phyloP scores from a whole-genome alignment of 2,797 vertebrate genomes.

The Eulemur mongoz region DNA sequence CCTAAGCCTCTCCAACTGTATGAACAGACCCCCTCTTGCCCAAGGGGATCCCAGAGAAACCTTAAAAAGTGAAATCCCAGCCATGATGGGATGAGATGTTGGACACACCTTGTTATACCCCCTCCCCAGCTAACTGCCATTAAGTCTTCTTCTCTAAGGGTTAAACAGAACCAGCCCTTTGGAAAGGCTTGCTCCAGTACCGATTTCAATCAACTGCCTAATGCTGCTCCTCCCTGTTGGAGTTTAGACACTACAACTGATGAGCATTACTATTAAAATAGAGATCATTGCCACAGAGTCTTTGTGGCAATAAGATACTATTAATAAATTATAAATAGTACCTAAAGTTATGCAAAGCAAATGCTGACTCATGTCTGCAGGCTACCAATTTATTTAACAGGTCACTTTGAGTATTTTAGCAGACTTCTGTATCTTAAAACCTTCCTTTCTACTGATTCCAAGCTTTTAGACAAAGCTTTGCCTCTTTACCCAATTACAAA shows the following conservation, averaged over 20 bases:
- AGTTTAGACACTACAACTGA: background rate
- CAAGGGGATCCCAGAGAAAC: background rate
- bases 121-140: background rate
- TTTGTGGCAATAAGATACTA: too few species aligned
- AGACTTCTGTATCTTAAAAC: too few species aligned
- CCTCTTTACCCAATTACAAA: too few species aligned
- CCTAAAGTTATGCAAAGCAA: too few species aligned
- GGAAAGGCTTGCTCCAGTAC: background rate
- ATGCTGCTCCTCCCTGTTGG: background rate
- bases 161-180: background rate
- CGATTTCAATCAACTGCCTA: background rate
- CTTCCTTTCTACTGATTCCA: too few species aligned
- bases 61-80: background rate
- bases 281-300: background rate
- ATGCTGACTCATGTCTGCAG: too few species aligned
- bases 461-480: too few species aligned
- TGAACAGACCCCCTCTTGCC: background rate
- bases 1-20: background rate
- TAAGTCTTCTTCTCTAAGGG: background rate
- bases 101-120: background rate
- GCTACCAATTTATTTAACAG: too few species aligned
- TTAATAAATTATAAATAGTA: too few species aligned
- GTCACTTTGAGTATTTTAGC: too few species aligned
- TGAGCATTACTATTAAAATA: background rate
- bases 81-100: background rate